Evolutionary conservation across 1,140 invertebrate species (phyloP).

Genomic region (Oryzaephilus surinamensis): DNA sequence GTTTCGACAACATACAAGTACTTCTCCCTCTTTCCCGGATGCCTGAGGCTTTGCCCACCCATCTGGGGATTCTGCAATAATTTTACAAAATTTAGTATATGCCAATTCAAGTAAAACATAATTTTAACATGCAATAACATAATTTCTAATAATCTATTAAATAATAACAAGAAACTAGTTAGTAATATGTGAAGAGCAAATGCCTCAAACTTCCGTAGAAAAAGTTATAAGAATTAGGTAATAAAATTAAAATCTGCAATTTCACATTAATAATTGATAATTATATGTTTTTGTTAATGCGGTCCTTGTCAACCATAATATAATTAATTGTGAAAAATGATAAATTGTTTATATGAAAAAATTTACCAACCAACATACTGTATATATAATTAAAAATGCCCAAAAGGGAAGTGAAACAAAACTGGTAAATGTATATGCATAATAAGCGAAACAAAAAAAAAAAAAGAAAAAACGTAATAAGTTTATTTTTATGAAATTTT

Average conservation of each 20-base stretch:
- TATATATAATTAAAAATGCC: too few species aligned
- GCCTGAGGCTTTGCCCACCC: slow-evolving; percentile 24
- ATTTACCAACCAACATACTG: too few species aligned
- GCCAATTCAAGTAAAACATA: slow-evolving; percentile 8
- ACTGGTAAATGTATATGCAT: too few species aligned
- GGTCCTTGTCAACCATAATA: too few species aligned
- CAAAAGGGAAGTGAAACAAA: too few species aligned
- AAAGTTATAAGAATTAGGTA: background rate
- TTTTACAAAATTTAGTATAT: slow-evolving; percentile 12
- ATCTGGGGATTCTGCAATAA: slow-evolving; percentile 23
- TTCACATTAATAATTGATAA: too few species aligned
- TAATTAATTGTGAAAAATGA: too few species aligned
- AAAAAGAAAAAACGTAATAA: slow-evolving; percentile 4
- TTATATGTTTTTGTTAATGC: too few species aligned
- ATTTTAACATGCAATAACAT: background rate
- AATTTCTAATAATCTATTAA: background rate
- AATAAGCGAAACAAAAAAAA: background rate
- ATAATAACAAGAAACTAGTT: slow-evolving; percentile 6
- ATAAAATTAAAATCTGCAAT: too few species aligned
- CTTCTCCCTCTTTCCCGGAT: slow-evolving; percentile 12
- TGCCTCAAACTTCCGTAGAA: slow-evolving; percentile 11
- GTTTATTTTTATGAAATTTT: slow-evolving; percentile 21
- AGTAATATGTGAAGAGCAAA: too few species aligned
- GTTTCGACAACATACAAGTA: too few species aligned
- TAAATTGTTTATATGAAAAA: too few species aligned